phyloP scores from a whole-genome alignment of 2,113 vertebrate species.

The Azemiops feae region DNA sequence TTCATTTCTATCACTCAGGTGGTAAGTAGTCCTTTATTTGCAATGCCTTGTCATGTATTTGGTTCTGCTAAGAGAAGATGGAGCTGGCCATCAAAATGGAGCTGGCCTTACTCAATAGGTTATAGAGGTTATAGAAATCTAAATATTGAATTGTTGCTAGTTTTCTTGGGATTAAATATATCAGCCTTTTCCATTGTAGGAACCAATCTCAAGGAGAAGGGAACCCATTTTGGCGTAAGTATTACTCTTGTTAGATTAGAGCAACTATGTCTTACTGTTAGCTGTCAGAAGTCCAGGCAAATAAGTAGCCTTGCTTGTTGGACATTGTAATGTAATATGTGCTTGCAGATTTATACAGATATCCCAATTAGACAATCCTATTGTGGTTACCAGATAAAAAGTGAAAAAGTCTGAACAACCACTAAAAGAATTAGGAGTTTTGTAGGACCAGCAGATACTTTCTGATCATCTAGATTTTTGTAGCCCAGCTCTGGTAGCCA shows the following conservation, averaged over 20 bases:
- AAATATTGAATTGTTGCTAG: neutral
- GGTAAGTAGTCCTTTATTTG: neutral
- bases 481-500: conserved; percentile 40
- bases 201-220: neutral
- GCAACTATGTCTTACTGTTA: neutral
- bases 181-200: neutral
- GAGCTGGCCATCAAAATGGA: neutral
- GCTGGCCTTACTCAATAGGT: neutral
- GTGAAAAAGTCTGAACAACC: neutral
- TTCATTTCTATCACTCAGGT: neutral
- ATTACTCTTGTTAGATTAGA: neutral
- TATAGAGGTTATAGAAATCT: neutral
- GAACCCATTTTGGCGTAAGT: neutral
- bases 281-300: neutral
- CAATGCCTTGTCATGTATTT: neutral
- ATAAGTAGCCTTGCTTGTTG: neutral
- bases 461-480: conserved; percentile 43
- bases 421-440: neutral
- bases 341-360: conserved; percentile 42
- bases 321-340: conserved; percentile 29
- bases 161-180: neutral
- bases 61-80: neutral
- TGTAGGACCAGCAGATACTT: neutral
- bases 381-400: neutral
- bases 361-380: neutral